Percentiles rank a stretch among this genome's conserved stretches.
These are phyloP conservation scores for Petrocephalus zakoni DNA, from an alignment of 2,113 vertebrate genomes.

Conservation along the genomic window DNA sequence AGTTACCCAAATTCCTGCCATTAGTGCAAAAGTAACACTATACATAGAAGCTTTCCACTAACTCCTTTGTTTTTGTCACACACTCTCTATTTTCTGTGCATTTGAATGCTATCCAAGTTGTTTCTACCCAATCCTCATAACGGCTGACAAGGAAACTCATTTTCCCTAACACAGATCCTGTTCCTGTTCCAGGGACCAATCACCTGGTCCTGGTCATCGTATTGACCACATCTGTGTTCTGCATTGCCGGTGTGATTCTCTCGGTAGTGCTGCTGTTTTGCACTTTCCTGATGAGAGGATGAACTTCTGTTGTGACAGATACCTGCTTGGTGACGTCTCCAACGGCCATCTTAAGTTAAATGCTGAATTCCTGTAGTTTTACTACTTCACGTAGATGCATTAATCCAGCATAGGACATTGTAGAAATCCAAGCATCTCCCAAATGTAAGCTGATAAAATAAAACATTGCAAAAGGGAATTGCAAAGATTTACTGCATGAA, in stretches of 20 bases:
- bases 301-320: background rate
- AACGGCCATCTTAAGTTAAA: background rate
- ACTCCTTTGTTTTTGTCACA: background rate
- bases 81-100: background rate
- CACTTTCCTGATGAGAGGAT: background rate
- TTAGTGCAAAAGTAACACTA: background rate
- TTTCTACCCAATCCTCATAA: background rate
- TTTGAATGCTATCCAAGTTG: background rate
- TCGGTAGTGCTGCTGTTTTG: background rate
- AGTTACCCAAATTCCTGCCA: background rate
- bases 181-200: background rate
- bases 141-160: background rate
- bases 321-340: background rate
- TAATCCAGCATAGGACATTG: background rate
- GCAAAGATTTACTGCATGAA: background rate
- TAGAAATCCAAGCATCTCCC: background rate
- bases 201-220: background rate
- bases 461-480: background rate
- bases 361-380: background rate
- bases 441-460: background rate
- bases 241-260: background rate
- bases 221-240: background rate
- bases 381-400: background rate
- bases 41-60: background rate
- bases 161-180: background rate